These are phyloP conservation scores for Adoxophyes honmai DNA, from an alignment of 1,140 invertebrate species.

Conservation along the genomic window DNA sequence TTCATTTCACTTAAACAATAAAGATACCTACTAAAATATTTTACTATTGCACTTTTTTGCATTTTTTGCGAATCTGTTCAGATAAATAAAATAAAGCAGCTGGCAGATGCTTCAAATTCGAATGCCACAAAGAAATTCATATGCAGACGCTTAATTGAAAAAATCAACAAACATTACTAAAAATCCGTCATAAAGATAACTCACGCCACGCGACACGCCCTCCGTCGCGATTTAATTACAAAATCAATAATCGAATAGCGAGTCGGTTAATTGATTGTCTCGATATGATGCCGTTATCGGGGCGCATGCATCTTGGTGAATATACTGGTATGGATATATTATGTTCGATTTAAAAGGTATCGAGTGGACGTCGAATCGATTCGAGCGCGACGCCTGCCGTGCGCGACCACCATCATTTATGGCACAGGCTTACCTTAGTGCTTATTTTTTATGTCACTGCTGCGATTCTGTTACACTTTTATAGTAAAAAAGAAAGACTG, in stretches of 20 bases:
- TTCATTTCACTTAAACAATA: no score
- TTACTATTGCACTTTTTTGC: no score
- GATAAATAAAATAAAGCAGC: no score
- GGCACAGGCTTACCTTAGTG: not conserved
- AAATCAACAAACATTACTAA: conserved; percentile 38
- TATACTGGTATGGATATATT: conserved; percentile 14
- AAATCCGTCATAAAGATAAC: conserved; percentile 34
- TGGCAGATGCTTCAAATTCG: no score
- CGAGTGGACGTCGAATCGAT: conserved; percentile 20
- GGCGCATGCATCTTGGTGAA: conserved; percentile 41
- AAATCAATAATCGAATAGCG: conserved; percentile 68
- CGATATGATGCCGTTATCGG: conserved; percentile 43
- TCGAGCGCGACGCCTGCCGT: not conserved
- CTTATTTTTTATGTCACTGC: not conserved
- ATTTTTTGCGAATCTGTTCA: no score
- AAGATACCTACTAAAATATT: no score
- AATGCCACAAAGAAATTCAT: no score
- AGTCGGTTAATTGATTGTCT: conserved; percentile 56
- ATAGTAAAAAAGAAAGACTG: no score
- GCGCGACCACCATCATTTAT: conserved; percentile 3
- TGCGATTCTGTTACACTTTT: not conserved
- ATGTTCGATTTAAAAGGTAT: conserved; percentile 32
- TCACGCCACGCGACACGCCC: conserved; percentile 37
- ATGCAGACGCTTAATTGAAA: conserved; percentile 32
- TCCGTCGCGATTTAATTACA: conserved; percentile 62